Percentiles rank a stretch among this genome's conserved stretches.
phyloP scores from a whole-genome alignment of 2,113 vertebrate species.

The Numenius arquata region DNA sequence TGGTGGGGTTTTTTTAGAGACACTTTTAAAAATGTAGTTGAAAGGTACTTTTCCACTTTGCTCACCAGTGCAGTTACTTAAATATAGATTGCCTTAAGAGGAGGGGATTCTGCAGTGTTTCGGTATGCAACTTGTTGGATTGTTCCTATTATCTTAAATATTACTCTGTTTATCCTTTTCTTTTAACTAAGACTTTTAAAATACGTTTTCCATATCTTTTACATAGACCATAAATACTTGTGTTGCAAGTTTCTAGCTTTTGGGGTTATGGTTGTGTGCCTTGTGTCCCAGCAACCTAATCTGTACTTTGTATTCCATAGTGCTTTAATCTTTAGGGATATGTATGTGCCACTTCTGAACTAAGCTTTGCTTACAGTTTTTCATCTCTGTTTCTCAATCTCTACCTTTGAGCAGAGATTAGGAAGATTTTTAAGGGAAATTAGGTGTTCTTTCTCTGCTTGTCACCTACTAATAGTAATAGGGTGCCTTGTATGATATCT shows the following conservation, averaged over 20 bases:
- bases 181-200: background rate
- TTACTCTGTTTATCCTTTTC: background rate
- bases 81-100: background rate
- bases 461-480: background rate
- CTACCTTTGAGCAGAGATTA: background rate
- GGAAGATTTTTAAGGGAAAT: background rate
- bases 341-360: background rate
- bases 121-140: background rate
- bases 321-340: background rate
- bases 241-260: background rate
- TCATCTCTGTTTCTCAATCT: background rate
- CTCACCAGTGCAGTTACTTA: background rate
- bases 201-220: fast-evolving
- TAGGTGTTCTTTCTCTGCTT: background rate
- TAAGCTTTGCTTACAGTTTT: background rate
- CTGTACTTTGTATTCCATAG: background rate
- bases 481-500: background rate
- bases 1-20: background rate
- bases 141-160: background rate
- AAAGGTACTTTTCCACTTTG: background rate
- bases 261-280: background rate
- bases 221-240: background rate
- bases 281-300: background rate
- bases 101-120: background rate
- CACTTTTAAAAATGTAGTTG: background rate